Base-by-base conservation (phyloP, 2,888 invertebrate genomes). In the Pardosa pseudoannulata region DNA sequence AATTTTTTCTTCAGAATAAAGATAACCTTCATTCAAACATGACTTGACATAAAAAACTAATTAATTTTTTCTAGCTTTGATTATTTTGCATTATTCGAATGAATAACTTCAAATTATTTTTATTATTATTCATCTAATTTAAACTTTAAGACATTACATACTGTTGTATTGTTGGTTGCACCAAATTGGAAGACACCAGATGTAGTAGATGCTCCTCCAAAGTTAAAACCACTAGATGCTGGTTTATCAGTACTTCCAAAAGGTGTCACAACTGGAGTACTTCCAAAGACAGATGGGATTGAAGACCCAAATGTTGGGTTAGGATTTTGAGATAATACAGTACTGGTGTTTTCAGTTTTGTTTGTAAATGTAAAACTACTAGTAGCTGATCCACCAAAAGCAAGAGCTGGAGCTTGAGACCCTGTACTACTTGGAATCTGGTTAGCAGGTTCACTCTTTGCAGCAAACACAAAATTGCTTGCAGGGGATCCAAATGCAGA, bases 121-220 rank as follows among this genome's bases (percentile, higher is more conserved):
- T n/a, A n/a, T n/a, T n/a, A n/a, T n/a, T n/a, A n/a, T n/a, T n/a
- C n/a, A n/a, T n/a, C n/a, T n/a, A n/a, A n/a, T n/a, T n/a, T n/a
- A n/a, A n/a, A n/a, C n/a, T n/a, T n/a, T n/a, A n/a, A n/a, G n/a
- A n/a, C n/a, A n/a, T n/a, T n/a, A 19, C 19, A 9, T 36, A 67
- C 36, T n/a, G n/a, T 1, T 29, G 0, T 28, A 27, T 28, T 29
- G 67, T 73, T 41, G 75, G 50, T 6, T n/a, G 23, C 31, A 32
- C 78, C 83, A 73, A 85, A 85, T 23, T 75, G 71, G 76, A 83
- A 82, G 36, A 75, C 46, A 31, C 29, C 31, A 16, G 83, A 31
- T 11, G 73, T 27, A 19, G 73, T 28, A 13, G 29, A 1, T n/a
- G n/a, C 6, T 36, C 5, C 36, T 23, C 65, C 76, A 70, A 73